phyloP scores from a whole-genome alignment of 2,113 vertebrate genomes.

The Microcebus jonahi region DNA sequence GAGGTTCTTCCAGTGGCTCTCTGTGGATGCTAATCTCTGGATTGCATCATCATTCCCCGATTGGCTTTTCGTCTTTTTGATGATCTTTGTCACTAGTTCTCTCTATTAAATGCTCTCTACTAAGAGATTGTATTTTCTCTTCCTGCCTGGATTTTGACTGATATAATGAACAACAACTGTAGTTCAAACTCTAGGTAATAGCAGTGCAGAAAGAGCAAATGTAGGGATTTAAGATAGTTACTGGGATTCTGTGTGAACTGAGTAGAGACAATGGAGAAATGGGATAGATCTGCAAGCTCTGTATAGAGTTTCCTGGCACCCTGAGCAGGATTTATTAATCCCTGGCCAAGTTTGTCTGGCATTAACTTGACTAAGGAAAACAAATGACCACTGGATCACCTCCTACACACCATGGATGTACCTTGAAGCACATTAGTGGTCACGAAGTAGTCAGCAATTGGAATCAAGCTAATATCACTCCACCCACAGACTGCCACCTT shows the following conservation, averaged over 20 bases:
- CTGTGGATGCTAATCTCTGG: not conserved
- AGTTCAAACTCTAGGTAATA: not conserved
- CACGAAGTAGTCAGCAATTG: not conserved
- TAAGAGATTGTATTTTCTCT: not conserved
- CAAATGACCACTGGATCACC: not conserved
- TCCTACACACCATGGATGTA: not conserved
- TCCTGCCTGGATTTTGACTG: not conserved
- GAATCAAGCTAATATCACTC: not conserved
- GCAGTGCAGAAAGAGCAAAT: not conserved
- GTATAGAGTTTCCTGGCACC: not conserved
- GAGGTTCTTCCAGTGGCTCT: not conserved
- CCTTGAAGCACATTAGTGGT: not conserved
- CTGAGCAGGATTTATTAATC: constrained; percentile 9
- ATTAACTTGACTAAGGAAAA: not conserved
- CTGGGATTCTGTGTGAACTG: not conserved
- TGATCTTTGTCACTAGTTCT: not conserved
- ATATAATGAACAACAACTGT: not conserved
- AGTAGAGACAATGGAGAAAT: not conserved
- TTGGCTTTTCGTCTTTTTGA: not conserved
- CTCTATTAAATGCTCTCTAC: not conserved
- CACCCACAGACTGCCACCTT: not conserved
- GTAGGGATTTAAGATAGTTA: not conserved
- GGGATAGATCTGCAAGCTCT: not conserved
- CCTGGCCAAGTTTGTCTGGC: not conserved
- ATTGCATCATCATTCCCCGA: not conserved